Base-by-base conservation (phyloP, 2,113 vertebrate genomes). In the Oenanthe oenanthe region DNA sequence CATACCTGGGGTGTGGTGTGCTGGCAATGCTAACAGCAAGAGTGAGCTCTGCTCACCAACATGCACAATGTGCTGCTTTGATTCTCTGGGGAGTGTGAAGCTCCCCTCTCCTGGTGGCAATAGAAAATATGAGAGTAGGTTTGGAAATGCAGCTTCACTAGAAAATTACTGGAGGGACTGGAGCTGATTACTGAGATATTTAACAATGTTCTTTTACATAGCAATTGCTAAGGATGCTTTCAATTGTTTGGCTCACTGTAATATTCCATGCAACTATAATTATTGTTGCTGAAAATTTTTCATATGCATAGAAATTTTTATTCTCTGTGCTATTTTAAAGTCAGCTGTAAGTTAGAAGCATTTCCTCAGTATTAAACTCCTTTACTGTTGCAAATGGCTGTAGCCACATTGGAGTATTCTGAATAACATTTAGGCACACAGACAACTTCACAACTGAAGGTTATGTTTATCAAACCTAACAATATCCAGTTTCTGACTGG, bases 81-180 rank as follows among this genome's bases (percentile, higher is more conserved):
- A 0, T 76, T 72, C n/a, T 71, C 24, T 54, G n/a, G 9, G 40
- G 5, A 60, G 48, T 2, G 0, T 34, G 32, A 68, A 65, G 20
- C 29, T 60, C 57, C 13, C 29, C 31, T 51, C 51, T 75, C 62
- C 42, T 88, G 38, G 29, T 89, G 42, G 42, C 58, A 45, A 13
- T 29, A 45, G 58, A 25, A 8, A 57, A 82, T 22, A 61, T 20
- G 6, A 19, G 62, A 68, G 38, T 40, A 72, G 34, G 3, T 43
- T 65, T 85, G 62, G 67, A 93, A 92, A 61, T 45, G 32, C 16
- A 82, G 5, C 43, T 74, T 45, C 24, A 29, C n/a, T 28, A 26
- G 14, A 77, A 56, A 71, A 85, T 62, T 48, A 40, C 75, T 43
- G 47, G 77, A 87, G 79, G n/a, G 56, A 34, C 21, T 9, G 25